These are phyloP conservation scores for Cercopithecus mona DNA, from an alignment of 2,113 vertebrate genomes.

Conservation along the genomic window DNA sequence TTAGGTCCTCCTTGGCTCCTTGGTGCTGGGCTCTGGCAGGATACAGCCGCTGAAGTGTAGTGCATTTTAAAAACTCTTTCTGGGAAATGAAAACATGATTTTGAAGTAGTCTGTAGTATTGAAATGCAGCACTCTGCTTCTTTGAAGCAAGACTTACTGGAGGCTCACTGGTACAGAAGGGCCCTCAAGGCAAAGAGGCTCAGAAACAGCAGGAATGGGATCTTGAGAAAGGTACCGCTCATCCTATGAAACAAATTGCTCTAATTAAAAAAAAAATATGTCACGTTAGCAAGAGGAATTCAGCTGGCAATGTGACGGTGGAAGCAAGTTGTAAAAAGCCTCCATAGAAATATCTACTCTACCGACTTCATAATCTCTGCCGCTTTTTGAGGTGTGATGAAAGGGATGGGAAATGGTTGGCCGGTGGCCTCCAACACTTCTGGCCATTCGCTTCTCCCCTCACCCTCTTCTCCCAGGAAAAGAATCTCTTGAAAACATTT, in stretches of 20 bases:
- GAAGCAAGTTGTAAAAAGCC: constrained; percentile 24
- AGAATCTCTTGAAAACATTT: neutral
- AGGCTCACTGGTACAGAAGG: constrained; percentile 73
- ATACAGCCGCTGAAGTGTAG: constrained; percentile 62
- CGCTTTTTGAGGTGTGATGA: neutral
- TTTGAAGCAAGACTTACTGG: constrained; percentile 66
- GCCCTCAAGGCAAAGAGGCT: constrained; percentile 70
- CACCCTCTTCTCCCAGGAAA: neutral
- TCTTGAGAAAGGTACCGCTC: constrained; percentile 67
- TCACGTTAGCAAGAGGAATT: constrained; percentile 63
- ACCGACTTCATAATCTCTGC: neutral
- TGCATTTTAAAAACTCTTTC: constrained; percentile 56
- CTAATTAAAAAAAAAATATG: constrained; percentile 74
- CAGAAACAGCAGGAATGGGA: constrained; percentile 68
- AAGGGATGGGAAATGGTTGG: neutral
- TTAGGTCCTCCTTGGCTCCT: constrained; percentile 48
- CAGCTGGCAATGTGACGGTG: neutral
- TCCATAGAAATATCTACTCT: constrained; percentile 5
- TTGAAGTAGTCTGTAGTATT: constrained; percentile 74
- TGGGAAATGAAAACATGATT: constrained; percentile 76
- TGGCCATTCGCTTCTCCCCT: neutral
- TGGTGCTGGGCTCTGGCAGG: constrained; percentile 51
- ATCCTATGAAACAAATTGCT: constrained; percentile 68
- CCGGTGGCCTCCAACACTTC: neutral
- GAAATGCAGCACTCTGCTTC: constrained; percentile 72